Percentiles rank a stretch among this genome's conserved stretches.
Conservation (phyloP, 2,113 vertebrate species). For the Corydoras sp. region DNA sequence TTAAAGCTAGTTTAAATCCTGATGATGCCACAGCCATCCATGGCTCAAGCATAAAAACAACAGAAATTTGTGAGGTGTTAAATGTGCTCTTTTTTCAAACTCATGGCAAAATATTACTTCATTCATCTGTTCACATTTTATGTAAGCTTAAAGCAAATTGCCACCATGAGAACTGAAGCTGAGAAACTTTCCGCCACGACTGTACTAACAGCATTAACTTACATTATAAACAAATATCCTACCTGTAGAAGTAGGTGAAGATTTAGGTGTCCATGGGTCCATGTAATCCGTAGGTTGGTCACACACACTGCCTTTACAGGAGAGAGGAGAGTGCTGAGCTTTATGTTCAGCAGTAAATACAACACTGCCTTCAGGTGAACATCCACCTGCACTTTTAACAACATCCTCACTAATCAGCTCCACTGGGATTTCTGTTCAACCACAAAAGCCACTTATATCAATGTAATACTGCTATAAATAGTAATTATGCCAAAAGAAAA, state of each 20-base stretch:
- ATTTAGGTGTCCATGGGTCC: conserved; percentile 89
- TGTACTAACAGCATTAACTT: too few species aligned
- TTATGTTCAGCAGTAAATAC: conserved; percentile 65
- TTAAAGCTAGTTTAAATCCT: too few species aligned
- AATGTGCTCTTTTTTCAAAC: too few species aligned
- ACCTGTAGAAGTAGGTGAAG: conserved; percentile 89
- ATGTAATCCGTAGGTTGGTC: conserved; percentile 76
- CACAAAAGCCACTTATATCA: neutral
- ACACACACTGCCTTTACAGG: conserved; percentile 76
- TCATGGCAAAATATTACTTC: too few species aligned
- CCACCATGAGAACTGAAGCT: too few species aligned
- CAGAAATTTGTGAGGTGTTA: too few species aligned
- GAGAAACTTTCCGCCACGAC: too few species aligned
- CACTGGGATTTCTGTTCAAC: conserved; percentile 24
- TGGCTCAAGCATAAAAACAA: too few species aligned
- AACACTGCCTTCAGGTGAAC: conserved; percentile 69
- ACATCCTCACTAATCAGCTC: conserved; percentile 37
- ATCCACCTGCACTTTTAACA: conserved; percentile 51
- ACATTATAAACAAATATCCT: neutral
- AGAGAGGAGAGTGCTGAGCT: conserved; percentile 73
- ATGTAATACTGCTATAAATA: neutral
- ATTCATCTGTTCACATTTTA: too few species aligned
- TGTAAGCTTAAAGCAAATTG: too few species aligned
- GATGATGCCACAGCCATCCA: too few species aligned
- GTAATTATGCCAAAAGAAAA: too few species aligned